Base-by-base conservation (phyloP, 2,797 vertebrate species). In the Eulemur rubriventer region DNA sequence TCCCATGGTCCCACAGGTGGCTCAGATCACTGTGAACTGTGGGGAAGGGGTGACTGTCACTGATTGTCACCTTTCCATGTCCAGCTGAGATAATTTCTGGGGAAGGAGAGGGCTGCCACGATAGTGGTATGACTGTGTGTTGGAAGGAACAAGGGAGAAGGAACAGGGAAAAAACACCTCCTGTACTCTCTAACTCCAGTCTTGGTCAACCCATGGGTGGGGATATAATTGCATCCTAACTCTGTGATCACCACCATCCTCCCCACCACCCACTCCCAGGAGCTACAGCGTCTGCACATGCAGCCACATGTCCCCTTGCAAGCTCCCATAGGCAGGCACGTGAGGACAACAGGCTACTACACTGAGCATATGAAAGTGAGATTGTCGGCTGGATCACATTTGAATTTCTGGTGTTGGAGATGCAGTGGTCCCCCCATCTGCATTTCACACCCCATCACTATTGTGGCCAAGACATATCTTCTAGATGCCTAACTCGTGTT, bases 261-360 rank as follows among this genome's bases (percentile, higher is more conserved):
- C 30, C 7, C 7, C 38, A 35, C 41, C 33, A 50, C 17, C 59
- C 55, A 59, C 30, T 46, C 30, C 59, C 43, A 22, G n/a, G 41
- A 50, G 35, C 26, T 10, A 79, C 5, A 89, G 33, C 33, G 14
- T 41, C 73, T 46, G 28, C 16, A 7, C 2, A 17, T 1, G 28
- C 24, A 8, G n/a, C 43, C 24, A 30, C 0, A 24, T 28, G 82
- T 6, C 48, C 22, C 13, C 1, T 0, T 0, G 9, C 10, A 2
- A 35, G 48, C 43, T 70, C 17, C 82, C 61, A 10, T 10, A 76
- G 14, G 50, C 72, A 72, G 14, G 33, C 41, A 10, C 18, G 1
- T 1, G 22, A n/a, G 46, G 41, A 14, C 13, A 20, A 48, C 3
- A 14, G 52, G 46, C 24, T 17, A 16, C 28, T 41, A 17, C 38